Conservation (phyloP, 92 coral and sea anemone genomes). For the Nematostella vectensis region DNA sequence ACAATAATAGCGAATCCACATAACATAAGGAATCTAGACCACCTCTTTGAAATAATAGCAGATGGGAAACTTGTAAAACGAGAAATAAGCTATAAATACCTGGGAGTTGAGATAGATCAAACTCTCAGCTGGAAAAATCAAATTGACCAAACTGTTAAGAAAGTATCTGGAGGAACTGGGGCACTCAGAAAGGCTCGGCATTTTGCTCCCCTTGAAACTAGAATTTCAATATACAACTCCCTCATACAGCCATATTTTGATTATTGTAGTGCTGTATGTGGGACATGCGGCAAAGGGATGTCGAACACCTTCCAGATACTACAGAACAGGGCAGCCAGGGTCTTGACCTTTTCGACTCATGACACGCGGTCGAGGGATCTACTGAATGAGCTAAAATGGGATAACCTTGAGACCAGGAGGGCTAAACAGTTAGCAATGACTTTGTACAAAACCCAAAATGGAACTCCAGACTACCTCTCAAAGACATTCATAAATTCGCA, state of each 20-base stretch:
- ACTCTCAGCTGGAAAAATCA: conserved; percentile 3
- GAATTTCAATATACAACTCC: conserved; percentile 9
- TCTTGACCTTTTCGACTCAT: conserved; percentile 7
- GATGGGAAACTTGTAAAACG: too few species aligned
- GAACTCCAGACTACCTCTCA: conserved; percentile 2
- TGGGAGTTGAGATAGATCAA: conserved; percentile 13
- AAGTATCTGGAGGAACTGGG: conserved; percentile 5
- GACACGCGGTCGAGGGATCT: conserved; percentile 8
- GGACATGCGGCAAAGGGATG: conserved; percentile 1
- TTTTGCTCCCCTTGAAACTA: conserved; percentile 7
- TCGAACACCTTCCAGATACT: neutral
- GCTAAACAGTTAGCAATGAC: conserved; percentile 5
- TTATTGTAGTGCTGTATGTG: conserved; percentile 6
- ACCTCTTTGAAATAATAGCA: neutral
- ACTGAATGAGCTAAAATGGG: conserved; percentile 21
- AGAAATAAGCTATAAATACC: conserved; percentile 5
- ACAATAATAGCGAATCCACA: conserved; percentile 12
- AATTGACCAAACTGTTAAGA: neutral
- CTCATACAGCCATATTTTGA: conserved; percentile 6
- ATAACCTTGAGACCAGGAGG: conserved; percentile 19
- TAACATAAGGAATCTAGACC: conserved; percentile 2
- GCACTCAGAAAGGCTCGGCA: conserved; percentile 5
- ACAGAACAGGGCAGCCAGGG: conserved; percentile 14
- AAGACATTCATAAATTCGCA: neutral
- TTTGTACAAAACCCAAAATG: conserved; percentile 8